Evolutionary conservation across 1,140 invertebrate genomes (phyloP).

Genomic region (Drosophila pruinosa): DNA sequence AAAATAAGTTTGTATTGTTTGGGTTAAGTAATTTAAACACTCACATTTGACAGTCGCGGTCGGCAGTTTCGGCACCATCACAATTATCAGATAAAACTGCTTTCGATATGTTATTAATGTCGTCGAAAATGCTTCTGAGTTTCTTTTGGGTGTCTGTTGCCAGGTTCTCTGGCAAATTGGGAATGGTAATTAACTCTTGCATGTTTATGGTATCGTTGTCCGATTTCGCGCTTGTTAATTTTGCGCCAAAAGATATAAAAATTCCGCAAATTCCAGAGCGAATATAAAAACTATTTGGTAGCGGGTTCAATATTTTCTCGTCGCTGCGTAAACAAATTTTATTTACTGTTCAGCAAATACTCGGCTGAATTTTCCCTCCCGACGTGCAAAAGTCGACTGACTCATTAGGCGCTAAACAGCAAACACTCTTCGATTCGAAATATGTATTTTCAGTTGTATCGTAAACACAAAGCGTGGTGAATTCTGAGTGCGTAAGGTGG

Average conservation of each 20-base stretch:
- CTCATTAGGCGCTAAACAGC: conserved; percentile 36
- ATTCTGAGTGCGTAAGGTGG: conserved; percentile 54
- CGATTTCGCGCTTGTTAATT: conserved; percentile 22
- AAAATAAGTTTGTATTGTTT: not conserved
- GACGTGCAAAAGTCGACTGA: conserved; percentile 63
- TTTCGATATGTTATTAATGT: conserved; percentile 36
- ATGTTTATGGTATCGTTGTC: conserved; percentile 54
- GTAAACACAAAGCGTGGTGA: conserved; percentile 52
- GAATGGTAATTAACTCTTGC: conserved; percentile 63
- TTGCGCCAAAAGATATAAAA: conserved; percentile 60
- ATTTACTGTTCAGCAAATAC: not conserved
- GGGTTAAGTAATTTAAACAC: not conserved
- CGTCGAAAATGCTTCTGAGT: conserved; percentile 29
- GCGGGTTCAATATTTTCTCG: conserved; percentile 19
- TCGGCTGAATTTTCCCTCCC: conserved; percentile 34
- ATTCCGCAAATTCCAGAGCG: conserved; percentile 69
- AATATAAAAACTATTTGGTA: conserved; percentile 50
- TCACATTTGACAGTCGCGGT: conserved; percentile 15
- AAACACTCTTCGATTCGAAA: conserved; percentile 40
- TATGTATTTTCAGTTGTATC: conserved; percentile 41
- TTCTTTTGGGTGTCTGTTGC: conserved; percentile 29
- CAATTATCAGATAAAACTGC: conserved; percentile 5
- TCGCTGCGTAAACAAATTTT: conserved; percentile 56
- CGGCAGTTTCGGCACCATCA: not conserved
- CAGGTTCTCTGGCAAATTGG: conserved; percentile 24